Percentiles rank a stretch among this genome's conserved stretches.
phyloP scores from a whole-genome alignment of 1,140 invertebrate species.

The Scylla paramamosain region DNA sequence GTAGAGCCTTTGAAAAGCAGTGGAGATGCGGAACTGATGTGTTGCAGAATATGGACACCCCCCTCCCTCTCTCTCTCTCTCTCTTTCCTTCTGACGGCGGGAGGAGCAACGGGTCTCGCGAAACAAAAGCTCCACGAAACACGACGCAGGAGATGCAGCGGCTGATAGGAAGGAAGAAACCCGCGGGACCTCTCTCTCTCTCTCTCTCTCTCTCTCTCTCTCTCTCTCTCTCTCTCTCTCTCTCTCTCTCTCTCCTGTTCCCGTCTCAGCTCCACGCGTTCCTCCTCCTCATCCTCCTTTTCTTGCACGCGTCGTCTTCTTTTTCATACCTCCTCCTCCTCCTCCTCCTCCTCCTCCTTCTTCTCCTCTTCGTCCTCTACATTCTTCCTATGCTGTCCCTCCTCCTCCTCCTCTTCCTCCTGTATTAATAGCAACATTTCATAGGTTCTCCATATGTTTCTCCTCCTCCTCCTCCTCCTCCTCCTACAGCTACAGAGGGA shows the following conservation, averaged over 20 bases:
- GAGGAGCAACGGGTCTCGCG: no score
- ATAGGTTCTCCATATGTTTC: neutral
- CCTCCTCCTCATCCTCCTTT: neutral
- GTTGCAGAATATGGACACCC: no score
- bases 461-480: neutral
- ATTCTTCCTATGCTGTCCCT: neutral
- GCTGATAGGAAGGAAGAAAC: no score
- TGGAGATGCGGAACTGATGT: no score
- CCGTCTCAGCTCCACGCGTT: neutral
- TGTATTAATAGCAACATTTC: neutral
- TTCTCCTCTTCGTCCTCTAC: neutral
- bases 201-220: no score
- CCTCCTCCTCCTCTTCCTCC: neutral
- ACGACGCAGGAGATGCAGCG: no score
- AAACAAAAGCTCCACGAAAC: no score
- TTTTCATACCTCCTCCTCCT: neutral
- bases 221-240: no score
- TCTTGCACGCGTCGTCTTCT: neutral
- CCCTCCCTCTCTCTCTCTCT: no score
- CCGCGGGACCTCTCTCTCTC: no score
- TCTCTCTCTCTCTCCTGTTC: neutral
- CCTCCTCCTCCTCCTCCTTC: neutral
- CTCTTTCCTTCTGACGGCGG: no score
- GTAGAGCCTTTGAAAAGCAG: no score
- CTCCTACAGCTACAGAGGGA: neutral